Evolutionary conservation across 1,140 invertebrate species (phyloP).

Genomic region (Octopus sinensis): DNA sequence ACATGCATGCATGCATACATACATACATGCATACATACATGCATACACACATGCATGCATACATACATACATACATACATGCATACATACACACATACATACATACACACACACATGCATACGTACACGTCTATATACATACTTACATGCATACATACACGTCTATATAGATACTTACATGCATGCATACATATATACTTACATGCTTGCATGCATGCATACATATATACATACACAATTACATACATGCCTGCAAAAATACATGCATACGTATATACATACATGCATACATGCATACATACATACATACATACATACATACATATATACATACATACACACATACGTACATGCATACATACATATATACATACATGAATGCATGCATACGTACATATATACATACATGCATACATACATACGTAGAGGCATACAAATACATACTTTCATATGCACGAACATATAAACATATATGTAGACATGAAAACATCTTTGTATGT

Average conservation of each 20-base stretch:
- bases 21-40: neutral
- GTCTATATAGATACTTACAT: neutral
- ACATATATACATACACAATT: neutral
- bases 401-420: neutral
- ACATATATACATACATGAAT: neutral
- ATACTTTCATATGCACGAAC: too few species aligned
- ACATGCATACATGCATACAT: neutral
- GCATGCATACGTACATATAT: neutral
- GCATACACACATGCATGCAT: neutral
- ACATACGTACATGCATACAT: neutral
- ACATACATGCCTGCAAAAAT: neutral
- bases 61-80: neutral
- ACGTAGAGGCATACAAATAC: too few species aligned
- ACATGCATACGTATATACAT: neutral
- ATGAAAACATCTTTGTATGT: too few species aligned
- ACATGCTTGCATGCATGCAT: neutral
- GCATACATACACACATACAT: neutral
- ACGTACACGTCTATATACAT: neutral
- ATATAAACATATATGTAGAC: too few species aligned
- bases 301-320: neutral
- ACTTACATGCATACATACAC: neutral
- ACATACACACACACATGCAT: neutral
- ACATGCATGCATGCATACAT: neutral
- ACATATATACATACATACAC: neutral
- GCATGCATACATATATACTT: neutral